Conservation (phyloP, 2,797 vertebrate genomes). For the Halcyon chelicuti region DNA sequence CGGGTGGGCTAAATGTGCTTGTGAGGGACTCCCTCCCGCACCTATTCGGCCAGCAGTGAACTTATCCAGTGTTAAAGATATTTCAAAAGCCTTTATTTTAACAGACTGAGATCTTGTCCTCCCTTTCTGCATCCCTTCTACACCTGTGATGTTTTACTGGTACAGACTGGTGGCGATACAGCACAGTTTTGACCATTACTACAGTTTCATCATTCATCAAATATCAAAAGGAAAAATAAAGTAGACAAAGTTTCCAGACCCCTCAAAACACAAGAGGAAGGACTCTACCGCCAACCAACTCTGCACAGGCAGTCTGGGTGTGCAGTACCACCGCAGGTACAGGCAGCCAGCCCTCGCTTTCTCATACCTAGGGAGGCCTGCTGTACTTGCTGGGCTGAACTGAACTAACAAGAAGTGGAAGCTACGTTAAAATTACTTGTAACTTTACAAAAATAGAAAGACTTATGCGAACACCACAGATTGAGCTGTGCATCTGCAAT, state of each 20-base stretch:
- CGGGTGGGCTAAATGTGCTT: not conserved
- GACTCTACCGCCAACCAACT: not conserved
- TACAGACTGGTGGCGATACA: not conserved
- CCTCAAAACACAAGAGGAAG: not conserved
- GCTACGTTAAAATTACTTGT: not conserved
- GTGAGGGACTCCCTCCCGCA: not conserved
- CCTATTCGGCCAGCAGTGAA: not conserved
- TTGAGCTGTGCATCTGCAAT: not conserved
- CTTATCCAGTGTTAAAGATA: not conserved
- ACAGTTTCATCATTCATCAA: not conserved
- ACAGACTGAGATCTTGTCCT: not conserved
- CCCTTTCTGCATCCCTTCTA: not conserved
- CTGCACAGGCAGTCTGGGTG: not conserved
- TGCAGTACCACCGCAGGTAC: fast-evolving
- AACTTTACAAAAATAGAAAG: not conserved
- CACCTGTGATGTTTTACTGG: fast-evolving
- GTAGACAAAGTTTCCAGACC: not conserved
- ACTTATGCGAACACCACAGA: not conserved
- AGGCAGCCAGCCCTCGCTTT: not conserved
- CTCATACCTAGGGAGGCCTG: not conserved
- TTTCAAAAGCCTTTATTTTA: not conserved
- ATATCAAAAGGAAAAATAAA: not conserved
- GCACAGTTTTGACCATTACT: not conserved
- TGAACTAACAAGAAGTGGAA: not conserved
- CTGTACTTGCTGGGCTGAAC: not conserved